phyloP scores from a whole-genome alignment of 2,797 vertebrate species.

The Tenualosa thibaudeaui region DNA sequence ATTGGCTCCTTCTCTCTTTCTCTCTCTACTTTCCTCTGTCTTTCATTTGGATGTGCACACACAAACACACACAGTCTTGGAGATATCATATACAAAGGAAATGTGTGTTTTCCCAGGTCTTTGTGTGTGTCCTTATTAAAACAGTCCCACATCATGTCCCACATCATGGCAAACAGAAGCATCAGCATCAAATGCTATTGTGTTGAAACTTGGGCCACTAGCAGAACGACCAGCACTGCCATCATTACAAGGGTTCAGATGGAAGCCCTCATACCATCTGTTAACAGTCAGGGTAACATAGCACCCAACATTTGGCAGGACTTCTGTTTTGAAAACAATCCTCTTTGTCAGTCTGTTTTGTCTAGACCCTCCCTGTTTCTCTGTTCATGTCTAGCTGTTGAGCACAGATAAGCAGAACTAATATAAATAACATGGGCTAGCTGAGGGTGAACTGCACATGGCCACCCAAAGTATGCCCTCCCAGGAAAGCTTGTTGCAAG shows the following conservation, averaged over 20 bases:
- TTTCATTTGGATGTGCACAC: neutral
- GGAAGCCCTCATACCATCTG: neutral
- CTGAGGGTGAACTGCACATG: slow-evolving; percentile 32
- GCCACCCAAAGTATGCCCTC: slow-evolving; percentile 27
- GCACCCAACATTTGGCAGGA: neutral
- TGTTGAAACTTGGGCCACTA: neutral
- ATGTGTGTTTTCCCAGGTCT: neutral
- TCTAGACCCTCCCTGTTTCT: slow-evolving; percentile 32
- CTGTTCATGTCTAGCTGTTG: slow-evolving; percentile 30
- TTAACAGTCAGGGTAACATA: neutral
- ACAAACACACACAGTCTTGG: neutral
- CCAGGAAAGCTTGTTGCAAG: neutral
- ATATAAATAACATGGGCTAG: slow-evolving; percentile 54
- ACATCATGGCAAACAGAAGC: neutral
- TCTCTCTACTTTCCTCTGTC: neutral
- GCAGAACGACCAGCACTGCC: neutral
- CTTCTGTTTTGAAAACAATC: neutral
- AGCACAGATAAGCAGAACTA: slow-evolving; percentile 56
- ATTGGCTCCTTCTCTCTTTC: slow-evolving; percentile 13
- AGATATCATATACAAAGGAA: neutral
- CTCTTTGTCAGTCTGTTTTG: slow-evolving; percentile 27
- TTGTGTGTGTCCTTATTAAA: neutral
- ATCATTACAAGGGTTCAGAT: neutral
- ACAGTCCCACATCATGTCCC: too few species aligned
- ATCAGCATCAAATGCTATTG: neutral